Base-by-base conservation (phyloP, 2,797 vertebrate species). In the Silurus aristotelis region DNA sequence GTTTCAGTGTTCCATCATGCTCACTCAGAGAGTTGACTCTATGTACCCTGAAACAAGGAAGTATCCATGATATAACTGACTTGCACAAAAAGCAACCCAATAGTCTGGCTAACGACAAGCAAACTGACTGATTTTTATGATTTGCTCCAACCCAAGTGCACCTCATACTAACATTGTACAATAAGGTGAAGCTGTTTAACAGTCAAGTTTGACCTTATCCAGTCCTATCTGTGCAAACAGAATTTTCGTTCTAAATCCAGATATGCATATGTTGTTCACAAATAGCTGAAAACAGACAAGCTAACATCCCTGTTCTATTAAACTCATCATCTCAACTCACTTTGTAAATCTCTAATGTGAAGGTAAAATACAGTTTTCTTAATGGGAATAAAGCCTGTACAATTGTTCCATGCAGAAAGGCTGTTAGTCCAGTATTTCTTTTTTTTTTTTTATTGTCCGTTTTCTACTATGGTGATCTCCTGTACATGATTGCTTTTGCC, bases 161-260 rank as follows among this genome's bases (percentile, higher is more conserved):
- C 3, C 15, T 48, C 22, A 5, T 9, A 80, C 10, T 52, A 14
- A 80, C 46, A 20, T 1, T 27, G n/a, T 66, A 67, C 78, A 80
- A 66, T 66, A 25, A 80, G 22, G 61, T 80, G 61, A 66, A 64
- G 43, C 58, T 46, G 13, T 79, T 46, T 38, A 63, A 79, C 20
- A 46, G 10, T 13, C 38, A 13, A 8, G 31, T 25, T 46, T 63
- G 58, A 79, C 58, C 43, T 60, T 46, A 14, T 64, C 20, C 31
- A 79, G 31, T 25, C 60, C 13, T 7, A 64, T n/a, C 20, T 15
- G 60, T 2, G 5, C 19, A 43, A 78, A 61, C 27, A 6, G 10
- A 61, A 20, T 31, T 19, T 43, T 22, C 27, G 56, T 22, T 38
- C 56, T 7, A 60, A 78, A 78, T 61, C 38, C 20, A 48, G 7